Base-by-base conservation (phyloP, 2,797 vertebrate species). In the Manis crassicaudata region DNA sequence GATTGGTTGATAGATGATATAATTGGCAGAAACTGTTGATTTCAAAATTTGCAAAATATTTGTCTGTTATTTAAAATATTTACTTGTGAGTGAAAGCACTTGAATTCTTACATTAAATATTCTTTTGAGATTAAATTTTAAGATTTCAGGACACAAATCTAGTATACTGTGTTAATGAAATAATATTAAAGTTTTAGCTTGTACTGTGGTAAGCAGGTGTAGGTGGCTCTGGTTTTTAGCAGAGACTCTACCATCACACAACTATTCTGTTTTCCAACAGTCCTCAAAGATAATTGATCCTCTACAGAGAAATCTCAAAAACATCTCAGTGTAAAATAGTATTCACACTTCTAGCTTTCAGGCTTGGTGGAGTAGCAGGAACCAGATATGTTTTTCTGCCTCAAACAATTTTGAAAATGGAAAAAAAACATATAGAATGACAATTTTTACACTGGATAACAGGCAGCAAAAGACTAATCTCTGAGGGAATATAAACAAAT, bases 51-150 rank as follows among this genome's bases (percentile, higher is more conserved):
- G 14, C 73, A 54, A 65, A 27, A 54, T 2, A 62, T 37, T 73
- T 96, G 27, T n/a, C 3, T 75, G 40, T 93, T 80, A 23, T 85
- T 75, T 73, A 81, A 86, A 63, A 75, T 68, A 32, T 68, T 65
- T 65, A 70, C 25, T 80, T 65, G 10, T 27, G 56, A 90, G 17
- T 68, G 29, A 67, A 82, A 81, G 7, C 21, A 90, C 50, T 68
- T 86, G 27, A 86, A 86, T 96, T 86, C 16, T 37, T 81, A 68
- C 3, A 62, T 27, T 75, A 76, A 90, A 81, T 67, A 32, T 52
- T 81, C 12, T 76, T 90, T 80, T 65, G 35, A 81, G 10, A 73
- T 90, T 75, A 86, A 86, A 29, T 54, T 73, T 93, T 82, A 91
- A 91, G 76, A 68, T 35, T 76, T 82, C 20, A 68, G 43, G 43